Percentiles rank a stretch among this genome's conserved stretches.
phyloP scores from a whole-genome alignment of 2,888 invertebrate species.

The Hecatera dysodea region DNA sequence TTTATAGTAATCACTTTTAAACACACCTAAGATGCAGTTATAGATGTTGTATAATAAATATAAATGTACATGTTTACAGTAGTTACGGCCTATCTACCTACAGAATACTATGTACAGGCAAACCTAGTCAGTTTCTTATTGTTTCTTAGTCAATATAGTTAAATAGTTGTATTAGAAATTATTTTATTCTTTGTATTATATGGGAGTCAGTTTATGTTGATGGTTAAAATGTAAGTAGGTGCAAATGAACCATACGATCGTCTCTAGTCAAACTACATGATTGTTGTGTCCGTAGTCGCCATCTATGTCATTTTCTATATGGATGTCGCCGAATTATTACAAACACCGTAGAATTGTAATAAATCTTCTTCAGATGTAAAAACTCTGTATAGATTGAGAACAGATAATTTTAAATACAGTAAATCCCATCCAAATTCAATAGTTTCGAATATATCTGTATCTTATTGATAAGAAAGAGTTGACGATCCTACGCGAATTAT shows the following conservation, averaged over 20 bases:
- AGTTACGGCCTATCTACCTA: constrained; percentile 34
- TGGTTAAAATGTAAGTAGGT: constrained; percentile 46
- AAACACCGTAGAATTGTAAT: no score
- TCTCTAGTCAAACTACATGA: constrained; percentile 60
- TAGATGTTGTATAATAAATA: constrained; percentile 45
- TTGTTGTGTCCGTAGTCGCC: constrained; percentile 28
- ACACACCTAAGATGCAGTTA: constrained; percentile 20
- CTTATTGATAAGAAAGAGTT: no score
- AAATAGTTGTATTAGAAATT: constrained; percentile 43
- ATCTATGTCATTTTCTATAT: constrained; percentile 2
- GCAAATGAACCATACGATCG: constrained; percentile 25
- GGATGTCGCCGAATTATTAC: not conserved
- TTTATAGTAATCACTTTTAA: constrained; percentile 15
- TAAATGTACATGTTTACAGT: constrained; percentile 41
- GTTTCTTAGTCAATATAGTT: constrained; percentile 49
- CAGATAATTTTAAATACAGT: no score
- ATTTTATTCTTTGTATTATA: constrained; percentile 30
- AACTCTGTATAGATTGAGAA: no score
- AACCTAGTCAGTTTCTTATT: constrained; percentile 58
- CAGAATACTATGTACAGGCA: constrained; percentile 43
- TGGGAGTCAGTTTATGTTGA: constrained; percentile 34
- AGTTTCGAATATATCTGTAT: no score
- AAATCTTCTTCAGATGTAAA: no score
- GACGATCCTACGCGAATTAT: no score
- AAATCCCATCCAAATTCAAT: no score